Conservation (phyloP, 1,140 invertebrate genomes). For the Luehdorfia chinensis region DNA sequence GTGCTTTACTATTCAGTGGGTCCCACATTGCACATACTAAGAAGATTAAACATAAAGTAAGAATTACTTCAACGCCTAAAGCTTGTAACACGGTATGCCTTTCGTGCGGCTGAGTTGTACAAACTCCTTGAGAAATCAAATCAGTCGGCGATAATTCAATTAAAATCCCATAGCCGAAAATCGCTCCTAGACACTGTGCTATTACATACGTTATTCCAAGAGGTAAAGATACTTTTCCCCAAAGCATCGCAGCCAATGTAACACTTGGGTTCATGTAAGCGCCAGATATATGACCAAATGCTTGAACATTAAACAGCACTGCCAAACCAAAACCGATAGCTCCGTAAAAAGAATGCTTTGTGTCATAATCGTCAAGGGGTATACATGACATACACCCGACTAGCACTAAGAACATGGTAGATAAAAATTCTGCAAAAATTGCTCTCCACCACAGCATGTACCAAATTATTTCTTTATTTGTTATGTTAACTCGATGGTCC, state of each 20-base stretch:
- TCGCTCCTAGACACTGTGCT: slow-evolving; percentile 84
- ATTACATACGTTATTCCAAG: slow-evolving; percentile 84
- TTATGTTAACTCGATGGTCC: slow-evolving; percentile 1
- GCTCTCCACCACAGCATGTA: slow-evolving; percentile 27
- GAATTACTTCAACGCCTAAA: slow-evolving; percentile 67
- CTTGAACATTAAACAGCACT: slow-evolving; percentile 75
- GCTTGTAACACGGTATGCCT: slow-evolving; percentile 58
- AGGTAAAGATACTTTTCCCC: slow-evolving; percentile 74
- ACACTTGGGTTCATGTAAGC: slow-evolving; percentile 89
- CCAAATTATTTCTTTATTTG: slow-evolving; percentile 9
- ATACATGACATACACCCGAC: slow-evolving; percentile 59
- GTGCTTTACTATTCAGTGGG: slow-evolving; percentile 65
- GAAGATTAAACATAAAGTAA: slow-evolving; percentile 83
- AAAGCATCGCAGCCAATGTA: slow-evolving; percentile 81
- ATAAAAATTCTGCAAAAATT: slow-evolving; percentile 46
- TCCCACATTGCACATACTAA: slow-evolving; percentile 83
- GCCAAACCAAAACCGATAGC: slow-evolving; percentile 51
- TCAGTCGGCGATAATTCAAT: slow-evolving; percentile 76
- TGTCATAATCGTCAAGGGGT: slow-evolving; percentile 30
- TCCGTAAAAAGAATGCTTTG: slow-evolving; percentile 35
- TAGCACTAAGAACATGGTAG: slow-evolving; percentile 46
- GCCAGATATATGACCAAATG: slow-evolving; percentile 83
- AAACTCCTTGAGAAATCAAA: slow-evolving; percentile 68
- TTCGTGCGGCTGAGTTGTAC: slow-evolving; percentile 77
- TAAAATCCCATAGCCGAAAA: slow-evolving; percentile 82